Evolutionary conservation across 2,113 vertebrate species (phyloP), one percentile per base, ranked within the genome.

Genomic region (Pygathrix nemaeus): DNA sequence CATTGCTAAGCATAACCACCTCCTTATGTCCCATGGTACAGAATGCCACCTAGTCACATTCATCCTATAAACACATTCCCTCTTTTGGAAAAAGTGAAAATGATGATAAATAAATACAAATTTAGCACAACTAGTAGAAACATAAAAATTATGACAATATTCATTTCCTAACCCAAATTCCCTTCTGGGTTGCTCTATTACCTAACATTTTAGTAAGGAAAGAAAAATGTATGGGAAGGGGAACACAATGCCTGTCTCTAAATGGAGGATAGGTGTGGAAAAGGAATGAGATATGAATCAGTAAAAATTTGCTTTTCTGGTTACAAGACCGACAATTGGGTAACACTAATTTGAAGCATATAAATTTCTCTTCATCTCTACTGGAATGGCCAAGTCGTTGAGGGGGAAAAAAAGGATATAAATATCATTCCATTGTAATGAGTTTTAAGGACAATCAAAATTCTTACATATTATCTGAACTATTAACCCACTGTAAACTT

Each of bases 331-430:
- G 93, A 81, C 32, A 38, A 82, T 6, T 38, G 27, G 23, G n/a
- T 79, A 93, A 57, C 21, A 66, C 27, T 84, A 96, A 85, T 52
- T 64, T 85, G 35, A 95, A 95, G 18, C 81, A 73, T 64, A 57
- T 45, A 72, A 83, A 72, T n/a, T 64, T 64, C 27, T 64, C 61
- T 64, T 68, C 66, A 35, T 68, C 66, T 68, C 66, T 68, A 68
- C 66, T 35, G 32, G 66, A 68, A 32, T 18, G 70, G n/a, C 17
- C 14, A 72, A 21, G 70, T 38, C 8, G 20, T 72, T 72, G 35
- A 40, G 9, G 4, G 8, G 17, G 17, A 30, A 72, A 72, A 72
- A 48, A 95, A 93, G 25, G 88, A 76, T 61, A 61, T 55, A 85
- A 84, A 61, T 12, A 48, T 70, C 13, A 64, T n/a, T 7, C 48